Conservation (phyloP, 2,797 vertebrate species). For the Sebastes itinus region DNA sequence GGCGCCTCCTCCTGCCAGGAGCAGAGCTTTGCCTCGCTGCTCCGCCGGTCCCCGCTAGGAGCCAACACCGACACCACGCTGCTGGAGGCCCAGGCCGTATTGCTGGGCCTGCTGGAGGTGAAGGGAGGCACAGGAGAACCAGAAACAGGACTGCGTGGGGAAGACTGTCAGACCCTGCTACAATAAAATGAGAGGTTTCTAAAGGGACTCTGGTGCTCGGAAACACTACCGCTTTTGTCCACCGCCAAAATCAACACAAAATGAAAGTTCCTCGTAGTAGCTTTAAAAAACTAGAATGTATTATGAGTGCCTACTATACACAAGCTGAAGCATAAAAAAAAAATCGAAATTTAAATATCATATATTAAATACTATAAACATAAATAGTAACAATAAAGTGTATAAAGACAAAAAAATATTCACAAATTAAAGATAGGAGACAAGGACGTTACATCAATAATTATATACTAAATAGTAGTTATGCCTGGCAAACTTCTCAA, state of each 20-base stretch:
- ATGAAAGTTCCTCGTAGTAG: too few species aligned
- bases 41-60: too few species aligned
- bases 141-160: rapidly evolving
- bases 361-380: background rate
- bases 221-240: background rate
- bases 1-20: too few species aligned
- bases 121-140: too few species aligned
- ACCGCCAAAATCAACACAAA: background rate
- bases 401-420: background rate
- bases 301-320: background rate
- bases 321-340: too few species aligned
- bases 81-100: too few species aligned
- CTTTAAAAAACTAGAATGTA: background rate
- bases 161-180: background rate
- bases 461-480: background rate
- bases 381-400: background rate
- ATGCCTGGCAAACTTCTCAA: background rate
- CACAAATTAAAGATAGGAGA: background rate
- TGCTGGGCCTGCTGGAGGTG: rapidly evolving
- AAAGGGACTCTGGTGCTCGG: background rate
- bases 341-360: rapidly evolving
- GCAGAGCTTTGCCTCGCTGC: too few species aligned
- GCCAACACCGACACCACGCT: too few species aligned
- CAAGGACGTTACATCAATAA: background rate
- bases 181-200: background rate